Percentiles rank a stretch among this genome's conserved stretches.
Evolutionary conservation across 1,140 invertebrate genomes (phyloP).

Genomic region (Drosophila simulans): DNA sequence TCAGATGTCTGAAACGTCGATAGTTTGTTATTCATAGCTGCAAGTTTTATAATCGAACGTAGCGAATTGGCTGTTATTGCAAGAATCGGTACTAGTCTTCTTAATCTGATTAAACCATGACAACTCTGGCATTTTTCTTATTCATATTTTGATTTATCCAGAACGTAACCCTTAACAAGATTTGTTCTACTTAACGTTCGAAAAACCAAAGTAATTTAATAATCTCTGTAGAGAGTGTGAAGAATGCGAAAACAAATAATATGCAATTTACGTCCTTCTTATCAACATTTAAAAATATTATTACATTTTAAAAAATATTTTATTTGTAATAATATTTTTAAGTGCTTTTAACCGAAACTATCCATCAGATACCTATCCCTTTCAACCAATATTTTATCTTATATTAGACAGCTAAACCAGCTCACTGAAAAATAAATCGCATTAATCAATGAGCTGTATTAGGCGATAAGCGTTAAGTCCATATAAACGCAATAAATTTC

Average conservation of each 20-base stretch:
- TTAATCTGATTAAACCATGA: background rate
- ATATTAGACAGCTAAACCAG: background rate
- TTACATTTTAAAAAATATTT: too few relatives aligned
- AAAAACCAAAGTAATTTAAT: background rate
- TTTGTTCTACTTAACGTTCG: background rate
- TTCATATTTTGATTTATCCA: background rate
- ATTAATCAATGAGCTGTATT: slow-evolving; percentile 2
- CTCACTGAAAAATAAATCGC: background rate
- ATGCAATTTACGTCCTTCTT: too few relatives aligned
- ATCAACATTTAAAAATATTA: too few relatives aligned
- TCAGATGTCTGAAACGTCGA: slow-evolving; percentile 21
- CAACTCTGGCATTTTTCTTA: background rate
- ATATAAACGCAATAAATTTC: slow-evolving; percentile 1
- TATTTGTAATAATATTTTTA: too few relatives aligned
- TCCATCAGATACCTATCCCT: too few relatives aligned
- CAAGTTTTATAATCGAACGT: slow-evolving; percentile 3
- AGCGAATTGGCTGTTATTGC: background rate
- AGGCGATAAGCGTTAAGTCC: background rate
- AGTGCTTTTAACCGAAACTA: too few relatives aligned
- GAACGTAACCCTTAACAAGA: background rate
- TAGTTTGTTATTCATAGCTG: slow-evolving; percentile 24
- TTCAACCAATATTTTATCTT: too few relatives aligned
- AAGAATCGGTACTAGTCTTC: background rate
- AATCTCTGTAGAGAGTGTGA: too few relatives aligned
- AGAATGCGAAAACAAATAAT: too few relatives aligned